Evolutionary conservation across 2,888 invertebrate species (phyloP), one percentile per base, ranked within the genome.

Genomic region (Geotrupes spiniger): DNA sequence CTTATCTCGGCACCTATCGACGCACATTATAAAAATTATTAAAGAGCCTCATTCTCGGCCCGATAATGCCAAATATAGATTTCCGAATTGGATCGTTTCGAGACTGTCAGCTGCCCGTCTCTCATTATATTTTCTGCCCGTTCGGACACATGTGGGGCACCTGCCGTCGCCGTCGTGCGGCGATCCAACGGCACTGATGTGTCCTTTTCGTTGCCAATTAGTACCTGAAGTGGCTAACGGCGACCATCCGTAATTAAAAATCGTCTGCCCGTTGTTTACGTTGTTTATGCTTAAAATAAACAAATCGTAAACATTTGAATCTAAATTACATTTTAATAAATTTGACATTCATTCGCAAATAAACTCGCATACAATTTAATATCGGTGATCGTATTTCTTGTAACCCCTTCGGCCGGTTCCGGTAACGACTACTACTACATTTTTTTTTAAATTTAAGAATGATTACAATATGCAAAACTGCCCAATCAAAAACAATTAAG

Each of bases 81-180:
- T 46, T 41, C 15, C 14, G 29, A 28, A 46, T 46, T 46, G 46
- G 27, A 4, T 31, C 14, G 15, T 49, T 47, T 43, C 17, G 33
- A n/a, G n/a, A 36, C 39, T 40, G 49, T 54, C 62, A 62, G 59
- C 62, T 62, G 62, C 56, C 46, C 36, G 49, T 42, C 54, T 42
- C 54, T 61, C 61, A 58, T 60, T 60, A 61, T 21, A 21, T 59
- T 59, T 53, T 59, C 49, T 45, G 54, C 52, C 45, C 49, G 46
- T 48, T 42, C 29, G 40, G 42, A 36, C 56, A 49, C 42, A 40
- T 52, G 48, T 53, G 53, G 50, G 53, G 49, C 60, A 60, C 61
- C 61, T 61, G 63, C 58, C 52, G 4, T 21, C n/a, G n/a, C n/a
- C n/a, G n/a, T n/a, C n/a, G n/a, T 21, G 6, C 21, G 21, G 4